These are phyloP conservation scores for Parotia lawesii DNA, from an alignment of 2,113 vertebrate species.

Conservation along the genomic window DNA sequence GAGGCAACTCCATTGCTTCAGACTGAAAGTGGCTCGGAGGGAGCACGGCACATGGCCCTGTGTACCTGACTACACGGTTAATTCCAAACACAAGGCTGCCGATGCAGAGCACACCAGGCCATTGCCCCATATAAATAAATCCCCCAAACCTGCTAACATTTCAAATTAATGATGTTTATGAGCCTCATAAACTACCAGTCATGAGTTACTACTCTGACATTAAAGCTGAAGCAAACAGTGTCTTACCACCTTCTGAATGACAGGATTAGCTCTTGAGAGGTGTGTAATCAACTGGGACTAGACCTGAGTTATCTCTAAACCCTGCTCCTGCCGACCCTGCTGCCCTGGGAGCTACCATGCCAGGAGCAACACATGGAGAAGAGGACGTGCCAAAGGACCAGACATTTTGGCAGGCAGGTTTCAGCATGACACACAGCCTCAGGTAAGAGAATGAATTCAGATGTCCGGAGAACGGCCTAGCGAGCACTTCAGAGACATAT, in stretches of 20 bases:
- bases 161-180: neutral
- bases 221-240: neutral
- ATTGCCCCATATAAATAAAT: neutral
- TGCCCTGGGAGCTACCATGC: neutral
- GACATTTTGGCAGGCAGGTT: neutral
- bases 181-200: neutral
- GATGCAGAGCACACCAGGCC: neutral
- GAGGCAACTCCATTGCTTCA: neutral
- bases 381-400: accelerated
- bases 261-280: neutral
- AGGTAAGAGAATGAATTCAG: neutral
- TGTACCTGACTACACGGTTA: accelerated
- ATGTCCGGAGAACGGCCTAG: neutral
- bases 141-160: neutral
- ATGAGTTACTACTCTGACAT: neutral
- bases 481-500: neutral
- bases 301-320: neutral
- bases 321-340: neutral
- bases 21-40: neutral
- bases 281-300: neutral
- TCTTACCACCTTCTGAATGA: neutral
- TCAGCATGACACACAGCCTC: neutral
- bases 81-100: neutral
- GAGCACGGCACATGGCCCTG: accelerated
- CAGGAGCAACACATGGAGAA: neutral